These are phyloP conservation scores for Eurystomus gularis DNA, from an alignment of 2,113 vertebrate species.

Conservation along the genomic window DNA sequence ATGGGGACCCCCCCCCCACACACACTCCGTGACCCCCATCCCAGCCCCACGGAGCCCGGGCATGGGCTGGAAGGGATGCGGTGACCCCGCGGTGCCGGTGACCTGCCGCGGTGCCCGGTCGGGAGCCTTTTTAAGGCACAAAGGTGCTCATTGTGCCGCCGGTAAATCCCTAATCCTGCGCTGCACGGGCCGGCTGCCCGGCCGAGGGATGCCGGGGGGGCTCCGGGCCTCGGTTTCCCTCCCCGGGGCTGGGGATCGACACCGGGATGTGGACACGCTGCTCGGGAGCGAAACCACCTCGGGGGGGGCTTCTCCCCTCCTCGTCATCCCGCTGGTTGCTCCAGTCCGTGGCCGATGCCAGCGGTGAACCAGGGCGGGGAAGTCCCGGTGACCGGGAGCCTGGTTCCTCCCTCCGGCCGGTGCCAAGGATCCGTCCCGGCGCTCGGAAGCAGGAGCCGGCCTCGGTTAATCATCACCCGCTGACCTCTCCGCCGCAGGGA, in stretches of 20 bases:
- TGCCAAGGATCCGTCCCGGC: background rate
- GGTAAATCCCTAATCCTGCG: background rate
- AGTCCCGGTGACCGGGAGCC: rapidly evolving
- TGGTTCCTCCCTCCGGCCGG: background rate
- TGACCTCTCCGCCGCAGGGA: background rate
- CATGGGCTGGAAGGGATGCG: background rate
- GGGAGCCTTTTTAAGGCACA: background rate
- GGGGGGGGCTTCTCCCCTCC: rapidly evolving
- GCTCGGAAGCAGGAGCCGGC: background rate
- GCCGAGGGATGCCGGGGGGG: background rate
- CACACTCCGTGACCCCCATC: background rate
- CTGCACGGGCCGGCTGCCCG: background rate
- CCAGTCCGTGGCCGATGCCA: rapidly evolving
- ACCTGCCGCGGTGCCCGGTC: background rate
- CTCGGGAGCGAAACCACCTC: rapidly evolving
- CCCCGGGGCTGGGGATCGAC: background rate
- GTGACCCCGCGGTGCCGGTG: background rate
- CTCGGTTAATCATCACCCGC: conserved; percentile 42
- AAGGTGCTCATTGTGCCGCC: background rate
- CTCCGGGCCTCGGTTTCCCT: background rate
- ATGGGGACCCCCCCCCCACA: background rate
- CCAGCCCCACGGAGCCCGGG: background rate
- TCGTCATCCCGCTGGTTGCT: rapidly evolving
- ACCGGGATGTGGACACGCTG: background rate
- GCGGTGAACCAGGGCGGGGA: rapidly evolving